These are phyloP conservation scores for Heliconius sara DNA, from an alignment of 2,888 invertebrate genomes.

Conservation along the genomic window DNA sequence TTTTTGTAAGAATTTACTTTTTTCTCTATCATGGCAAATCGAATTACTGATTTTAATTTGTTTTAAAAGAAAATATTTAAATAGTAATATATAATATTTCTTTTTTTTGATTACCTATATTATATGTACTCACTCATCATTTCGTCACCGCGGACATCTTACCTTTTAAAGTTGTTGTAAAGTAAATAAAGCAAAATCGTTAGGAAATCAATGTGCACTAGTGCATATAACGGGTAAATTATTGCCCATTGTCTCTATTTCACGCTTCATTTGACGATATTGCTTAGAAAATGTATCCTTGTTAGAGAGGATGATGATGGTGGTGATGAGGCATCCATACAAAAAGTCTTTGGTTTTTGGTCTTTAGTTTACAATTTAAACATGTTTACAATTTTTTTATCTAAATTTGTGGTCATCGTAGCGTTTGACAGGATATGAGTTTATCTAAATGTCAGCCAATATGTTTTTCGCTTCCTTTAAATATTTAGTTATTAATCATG, in stretches of 20 bases:
- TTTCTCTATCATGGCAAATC: too few species aligned
- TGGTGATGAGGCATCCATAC: too few species aligned
- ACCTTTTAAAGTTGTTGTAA: neutral
- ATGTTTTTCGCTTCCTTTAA: conserved; percentile 61
- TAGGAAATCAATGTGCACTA: conserved; percentile 58
- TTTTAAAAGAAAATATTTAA: neutral
- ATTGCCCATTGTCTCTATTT: conserved; percentile 65
- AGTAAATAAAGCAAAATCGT: conserved; percentile 32
- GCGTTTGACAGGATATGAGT: conserved; percentile 71
- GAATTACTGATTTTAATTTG: neutral
- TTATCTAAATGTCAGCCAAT: conserved; percentile 71
- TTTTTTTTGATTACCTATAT: neutral
- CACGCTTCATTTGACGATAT: conserved; percentile 56
- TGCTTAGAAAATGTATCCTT: conserved; percentile 50
- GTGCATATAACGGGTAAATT: conserved; percentile 64
- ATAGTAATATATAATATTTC: neutral
- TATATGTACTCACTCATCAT: neutral
- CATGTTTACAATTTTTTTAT: conserved; percentile 29
- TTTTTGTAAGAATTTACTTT: too few species aligned
- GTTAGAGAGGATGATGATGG: conserved; percentile 26
- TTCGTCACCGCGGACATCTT: neutral
- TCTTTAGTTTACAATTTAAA: conserved; percentile 23
- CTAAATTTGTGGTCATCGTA: conserved; percentile 35
- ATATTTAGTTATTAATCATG: neutral
- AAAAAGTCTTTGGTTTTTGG: neutral